These are phyloP conservation scores for Proterorhinus semilunaris DNA, from an alignment of 2,113 vertebrate species.

Conservation along the genomic window DNA sequence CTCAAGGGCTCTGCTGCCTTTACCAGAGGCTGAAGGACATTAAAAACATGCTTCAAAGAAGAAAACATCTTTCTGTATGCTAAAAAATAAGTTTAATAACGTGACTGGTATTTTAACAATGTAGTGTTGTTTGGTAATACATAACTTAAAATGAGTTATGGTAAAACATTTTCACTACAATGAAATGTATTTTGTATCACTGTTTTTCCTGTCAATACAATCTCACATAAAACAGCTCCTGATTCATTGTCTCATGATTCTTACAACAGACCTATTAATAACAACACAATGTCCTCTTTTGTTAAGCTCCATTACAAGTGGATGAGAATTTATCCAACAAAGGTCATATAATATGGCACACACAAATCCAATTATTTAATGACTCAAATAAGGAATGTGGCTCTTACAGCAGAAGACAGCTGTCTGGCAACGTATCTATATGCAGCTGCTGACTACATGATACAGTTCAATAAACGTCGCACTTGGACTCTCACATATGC, in stretches of 20 bases:
- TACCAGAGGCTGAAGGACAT: conserved; percentile 59
- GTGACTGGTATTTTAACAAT: too few relatives aligned
- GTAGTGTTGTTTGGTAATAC: too few relatives aligned
- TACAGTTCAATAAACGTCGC: conserved; percentile 8
- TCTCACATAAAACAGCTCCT: neutral
- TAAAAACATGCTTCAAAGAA: conserved; percentile 7
- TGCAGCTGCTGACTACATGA: conserved; percentile 56
- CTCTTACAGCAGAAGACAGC: conserved; percentile 31
- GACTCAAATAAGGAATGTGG: conserved; percentile 13
- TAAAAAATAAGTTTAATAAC: neutral
- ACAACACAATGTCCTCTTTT: neutral
- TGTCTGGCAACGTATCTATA: conserved; percentile 33
- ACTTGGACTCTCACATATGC: neutral
- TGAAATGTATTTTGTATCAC: neutral
- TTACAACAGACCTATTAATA: neutral
- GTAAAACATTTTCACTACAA: neutral
- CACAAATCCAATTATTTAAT: conserved; percentile 8
- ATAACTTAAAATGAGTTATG: neutral
- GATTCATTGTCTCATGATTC: conserved; percentile 22
- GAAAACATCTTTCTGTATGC: neutral
- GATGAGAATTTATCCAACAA: conserved; percentile 4
- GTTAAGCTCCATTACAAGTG: neutral
- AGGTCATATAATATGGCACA: conserved; percentile 5
- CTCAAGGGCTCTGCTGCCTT: conserved; percentile 58
- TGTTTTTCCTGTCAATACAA: neutral